A percentile compares a stretch with the other conserved stretches of the same genome.
Evolutionary conservation across 2,113 vertebrate species (phyloP).

Genomic region (Gallinago media): DNA sequence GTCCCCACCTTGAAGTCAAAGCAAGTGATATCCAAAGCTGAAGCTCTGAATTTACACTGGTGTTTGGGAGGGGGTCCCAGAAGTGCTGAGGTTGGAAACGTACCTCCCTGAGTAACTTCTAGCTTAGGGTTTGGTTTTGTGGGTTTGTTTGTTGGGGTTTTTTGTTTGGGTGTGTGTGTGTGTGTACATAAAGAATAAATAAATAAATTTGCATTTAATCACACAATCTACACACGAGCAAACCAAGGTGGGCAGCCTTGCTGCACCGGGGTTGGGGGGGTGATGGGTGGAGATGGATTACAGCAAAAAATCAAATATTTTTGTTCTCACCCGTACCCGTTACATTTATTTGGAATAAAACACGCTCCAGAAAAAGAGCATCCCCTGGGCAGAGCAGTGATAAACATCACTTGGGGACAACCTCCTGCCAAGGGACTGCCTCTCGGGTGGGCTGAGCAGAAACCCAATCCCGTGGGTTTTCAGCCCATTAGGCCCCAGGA

Average conservation of each 20-base stretch:
- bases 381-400: neutral
- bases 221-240: rapidly evolving
- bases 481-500: neutral
- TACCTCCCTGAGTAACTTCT: neutral
- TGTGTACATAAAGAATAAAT: neutral
- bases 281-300: neutral
- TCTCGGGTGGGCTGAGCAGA: neutral
- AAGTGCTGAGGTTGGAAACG: rapidly evolving
- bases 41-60: neutral
- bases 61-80: neutral
- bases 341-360: neutral
- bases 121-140: neutral
- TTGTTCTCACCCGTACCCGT: neutral
- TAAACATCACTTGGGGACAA: neutral
- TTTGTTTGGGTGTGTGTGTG: neutral
- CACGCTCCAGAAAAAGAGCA: neutral
- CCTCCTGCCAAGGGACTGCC: neutral
- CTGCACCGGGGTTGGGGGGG: rapidly evolving
- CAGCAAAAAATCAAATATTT: neutral
- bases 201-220: neutral
- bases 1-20: neutral
- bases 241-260: neutral
- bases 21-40: rapidly evolving
- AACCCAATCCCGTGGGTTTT: neutral
- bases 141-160: neutral